Base-by-base conservation (phyloP, 2,113 vertebrate genomes). In the Gambusia holbrooki region DNA sequence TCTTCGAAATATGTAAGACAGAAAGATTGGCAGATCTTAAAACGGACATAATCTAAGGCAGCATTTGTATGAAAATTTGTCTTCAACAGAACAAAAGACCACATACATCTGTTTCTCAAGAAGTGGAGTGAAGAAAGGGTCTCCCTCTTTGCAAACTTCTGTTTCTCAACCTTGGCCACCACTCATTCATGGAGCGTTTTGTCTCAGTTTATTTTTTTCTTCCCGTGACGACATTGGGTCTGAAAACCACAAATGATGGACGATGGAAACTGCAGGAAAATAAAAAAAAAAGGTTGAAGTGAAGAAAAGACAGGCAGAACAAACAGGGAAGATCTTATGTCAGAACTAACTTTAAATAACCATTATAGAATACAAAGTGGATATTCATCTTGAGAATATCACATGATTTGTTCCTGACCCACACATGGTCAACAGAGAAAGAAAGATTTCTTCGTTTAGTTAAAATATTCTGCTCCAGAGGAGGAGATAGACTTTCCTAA, bases 191-290 rank as follows among this genome's bases (percentile, higher is more conserved):
- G 70, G 90, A 89, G 85, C 76, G 76, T 77, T 88, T 70, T 66
- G 74, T 92, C 89, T 93, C 90, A 86, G 89, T 86, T 90, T 89
- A 88, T 88, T 88, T 67, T 73, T 87, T 90, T 90, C 90, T 88
- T 93, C 83, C 80, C 51, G 90, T 80, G 90, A 91, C 93, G 89
- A 95, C 94, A 95, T 94, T 85, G 92, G 93, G 85, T 92, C 93
- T 85, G 87, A 80, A 85, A 91, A 80, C 78, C 76, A 73, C 68
- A 66, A 77, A 73, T 84, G 73, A 58, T 68, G 76, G 70, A 77
- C 54, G 80, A 90, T 62, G 85, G 83, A 92, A 90, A 85, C 91
- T 90, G 73, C 42, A 40, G 61, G 70, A 40, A 58, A 80, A 48
- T 9, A 82, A 54, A 48, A 63, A 79, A 80, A 62, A 48, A 79